Base-by-base conservation (phyloP, 2,113 vertebrate genomes). In the Marmota flaviventris region DNA sequence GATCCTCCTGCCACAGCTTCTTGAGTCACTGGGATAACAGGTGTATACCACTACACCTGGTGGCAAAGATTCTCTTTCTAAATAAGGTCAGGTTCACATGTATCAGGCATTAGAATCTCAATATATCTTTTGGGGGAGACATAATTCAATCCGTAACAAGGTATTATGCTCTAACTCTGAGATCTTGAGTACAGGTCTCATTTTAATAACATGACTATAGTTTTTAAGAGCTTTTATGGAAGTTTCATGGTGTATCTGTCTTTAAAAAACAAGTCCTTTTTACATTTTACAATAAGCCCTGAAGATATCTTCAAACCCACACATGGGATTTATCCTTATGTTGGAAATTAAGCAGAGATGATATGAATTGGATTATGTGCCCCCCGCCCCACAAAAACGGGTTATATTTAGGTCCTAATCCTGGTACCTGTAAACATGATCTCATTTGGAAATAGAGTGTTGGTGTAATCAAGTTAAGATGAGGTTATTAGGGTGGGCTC, bases 211-310 rank as follows among this genome's bases (percentile, higher is more conserved):
- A 83, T 85, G 78, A 81, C 70, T 90, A 45, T 45, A 63, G 93
- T 93, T 95, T 63, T 85, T 88, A 11, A 13, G 39, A 93, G 53
- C 53, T 87, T 93, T 34, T 12, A 3, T 81, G 79, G 56, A 96
- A 32, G 39, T 83, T 89, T 94, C 51, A 67, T 97, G 56, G 56
- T 95, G 77, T 89, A 76, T 89, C 91, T 77, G 34, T 91, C 56
- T 96, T 96, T 39, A 88, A 84, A 91, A 88, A 37, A 48, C 32
- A 73, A 61, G 42, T 25, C 8, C 1, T 1, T 0, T 48, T 78
- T 78, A 39, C 70, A 5, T 75, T 89, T 53, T 91, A 88, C n/a
- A 88, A 16, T 25, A 85, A 61, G 58, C 24, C 3, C 86, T 77
- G n/a, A 91, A 10, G 95, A 10, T 90, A 1, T 0, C 3, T 76